A percentile compares a stretch with the other conserved stretches of the same genome.
phyloP scores from a whole-genome alignment of 1,140 invertebrate species.

The Heliconius eleuchia region DNA sequence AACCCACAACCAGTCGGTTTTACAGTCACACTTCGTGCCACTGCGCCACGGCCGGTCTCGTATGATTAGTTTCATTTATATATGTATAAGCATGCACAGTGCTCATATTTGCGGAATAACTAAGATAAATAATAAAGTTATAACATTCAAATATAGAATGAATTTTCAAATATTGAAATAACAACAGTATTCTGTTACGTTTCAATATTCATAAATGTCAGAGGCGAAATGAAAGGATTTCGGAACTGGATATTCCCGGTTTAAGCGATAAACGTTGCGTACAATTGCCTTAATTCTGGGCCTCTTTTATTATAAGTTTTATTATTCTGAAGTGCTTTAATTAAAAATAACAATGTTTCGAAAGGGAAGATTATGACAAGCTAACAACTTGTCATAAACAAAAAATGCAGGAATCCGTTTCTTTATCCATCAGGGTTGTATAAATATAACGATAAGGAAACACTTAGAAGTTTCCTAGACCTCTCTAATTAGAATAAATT shows the following conservation, averaged over 20 bases:
- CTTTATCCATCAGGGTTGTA: constrained; percentile 45
- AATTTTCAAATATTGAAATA: constrained; percentile 50
- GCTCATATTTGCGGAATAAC: not conserved
- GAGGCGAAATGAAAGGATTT: constrained; percentile 55
- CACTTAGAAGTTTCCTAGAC: constrained; percentile 31
- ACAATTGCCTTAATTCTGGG: constrained; percentile 52
- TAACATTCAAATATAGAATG: constrained; percentile 39
- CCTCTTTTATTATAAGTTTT: constrained; percentile 56
- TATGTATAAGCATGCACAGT: not conserved
- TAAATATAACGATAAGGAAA: constrained; percentile 26
- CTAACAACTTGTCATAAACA: constrained; percentile 57
- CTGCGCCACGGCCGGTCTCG: too few relatives aligned
- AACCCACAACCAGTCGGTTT: too few relatives aligned
- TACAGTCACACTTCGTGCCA: too few relatives aligned
- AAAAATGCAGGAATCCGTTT: constrained; percentile 63
- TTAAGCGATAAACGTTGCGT: constrained; percentile 52
- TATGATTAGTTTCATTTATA: not conserved
- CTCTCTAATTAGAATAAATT: constrained; percentile 56
- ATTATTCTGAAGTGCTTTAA: constrained; percentile 67
- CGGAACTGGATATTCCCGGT: constrained; percentile 47
- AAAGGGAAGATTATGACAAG: constrained; percentile 62
- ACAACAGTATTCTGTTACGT: constrained; percentile 49
- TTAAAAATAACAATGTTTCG: constrained; percentile 63
- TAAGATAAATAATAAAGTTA: constrained; percentile 31
- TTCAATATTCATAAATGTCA: constrained; percentile 63